Base-by-base conservation (phyloP, 2,797 vertebrate species). In the Sparidentex hasta region DNA sequence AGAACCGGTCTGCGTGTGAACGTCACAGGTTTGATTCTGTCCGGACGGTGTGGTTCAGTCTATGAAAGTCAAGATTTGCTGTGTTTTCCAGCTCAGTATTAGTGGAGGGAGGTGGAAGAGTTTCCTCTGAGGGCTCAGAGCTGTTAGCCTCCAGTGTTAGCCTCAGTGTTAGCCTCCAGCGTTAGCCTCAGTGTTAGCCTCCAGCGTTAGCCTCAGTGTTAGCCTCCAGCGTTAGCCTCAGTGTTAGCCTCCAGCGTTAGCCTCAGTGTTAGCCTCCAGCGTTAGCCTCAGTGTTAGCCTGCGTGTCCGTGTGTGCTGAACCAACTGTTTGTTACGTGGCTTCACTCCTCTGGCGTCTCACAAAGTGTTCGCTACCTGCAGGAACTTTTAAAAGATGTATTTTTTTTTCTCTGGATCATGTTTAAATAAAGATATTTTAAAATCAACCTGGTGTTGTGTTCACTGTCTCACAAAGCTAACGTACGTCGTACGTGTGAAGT, bases 351-450 rank as follows among this genome's bases (percentile, higher is more conserved):
- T 27, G 27, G 27, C 27, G 27, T 27, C 72, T 88, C 79, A 65
- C 80, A 65, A 50, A 58, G 67, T 89, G 85, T 86, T 82, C 57
- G 62, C 71, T 77, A 17, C 76, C 80, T 90, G 80, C 86, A 80
- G 69, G 81, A 82, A 81, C 71, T 27, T 67, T 55, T 27, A 56
- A 33, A 78, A 78, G n/a, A 76, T 74, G 66, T 81, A 81, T 88
- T 86, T 87, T 78, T 33, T 33, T 33, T 33, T 89, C 72, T 89
- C 76, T 85, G 75, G 76, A 85, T 88, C 81, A 74, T 86, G 65
- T 87, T 90, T 74, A 58, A 93, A 94, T 92, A 93, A 93, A 92
- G 71, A 93, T 93, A 95, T 93, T 95, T 94, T 94, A 95, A 95
- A 93, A 85, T 44, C 66, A 62, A 23, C 17, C 0, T 13, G 11